Evolutionary conservation across 1,140 invertebrate genomes (phyloP).

Genomic region (Ceratina japonica): DNA sequence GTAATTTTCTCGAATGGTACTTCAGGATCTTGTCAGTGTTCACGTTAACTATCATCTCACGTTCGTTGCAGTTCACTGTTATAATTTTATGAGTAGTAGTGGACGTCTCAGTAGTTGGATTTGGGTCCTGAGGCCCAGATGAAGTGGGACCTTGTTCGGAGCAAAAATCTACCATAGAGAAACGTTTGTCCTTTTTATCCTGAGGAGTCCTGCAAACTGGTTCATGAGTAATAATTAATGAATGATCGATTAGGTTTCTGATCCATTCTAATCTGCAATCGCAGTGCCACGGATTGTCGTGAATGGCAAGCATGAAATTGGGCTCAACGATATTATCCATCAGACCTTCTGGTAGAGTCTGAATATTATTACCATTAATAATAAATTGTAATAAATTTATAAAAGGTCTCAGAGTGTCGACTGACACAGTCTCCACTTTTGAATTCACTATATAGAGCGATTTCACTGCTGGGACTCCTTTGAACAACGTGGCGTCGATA

Average conservation of each 20-base stretch:
- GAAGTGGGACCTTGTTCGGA: too few species aligned
- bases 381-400: conserved; percentile 32
- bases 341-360: conserved; percentile 38
- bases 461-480: conserved; percentile 32
- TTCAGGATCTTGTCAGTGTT: too few species aligned
- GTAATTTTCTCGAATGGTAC: too few species aligned
- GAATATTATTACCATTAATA: conserved; percentile 47
- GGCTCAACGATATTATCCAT: conserved; percentile 26
- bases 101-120: background rate
- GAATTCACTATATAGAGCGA: conserved; percentile 57
- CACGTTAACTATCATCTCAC: too few species aligned
- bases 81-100: background rate
- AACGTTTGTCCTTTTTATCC: conserved; percentile 24
- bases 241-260: conserved; percentile 14
- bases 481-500: conserved; percentile 41
- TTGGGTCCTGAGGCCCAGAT: too few species aligned
- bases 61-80: too few species aligned
- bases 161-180: conserved; percentile 45
- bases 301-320: conserved; percentile 6
- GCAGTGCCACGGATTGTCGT: conserved; percentile 62
- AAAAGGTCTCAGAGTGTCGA: conserved; percentile 33
- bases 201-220: conserved; percentile 45
- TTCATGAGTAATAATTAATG: background rate
- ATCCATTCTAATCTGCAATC: conserved; percentile 59
- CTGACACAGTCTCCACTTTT: conserved; percentile 21